Conservation (phyloP, 2,888 invertebrate genomes). For the Protodeltote pygarga region DNA sequence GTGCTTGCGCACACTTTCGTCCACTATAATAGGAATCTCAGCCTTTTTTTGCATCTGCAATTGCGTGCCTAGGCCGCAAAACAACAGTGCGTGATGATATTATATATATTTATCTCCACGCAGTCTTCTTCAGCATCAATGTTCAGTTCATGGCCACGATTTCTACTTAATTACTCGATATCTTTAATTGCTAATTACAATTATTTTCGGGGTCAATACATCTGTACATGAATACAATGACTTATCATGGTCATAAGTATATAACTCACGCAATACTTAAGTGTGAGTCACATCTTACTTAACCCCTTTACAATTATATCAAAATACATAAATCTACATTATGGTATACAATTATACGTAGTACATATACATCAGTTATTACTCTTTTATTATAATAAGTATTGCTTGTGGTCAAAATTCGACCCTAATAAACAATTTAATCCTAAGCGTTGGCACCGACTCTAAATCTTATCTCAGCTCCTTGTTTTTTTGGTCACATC, state of each 20-base stretch:
- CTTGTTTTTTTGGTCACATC: no score
- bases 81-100: background rate
- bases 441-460: no score
- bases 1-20: no score
- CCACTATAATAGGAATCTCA: no score
- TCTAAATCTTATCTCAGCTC: no score
- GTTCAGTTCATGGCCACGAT: conserved; percentile 27
- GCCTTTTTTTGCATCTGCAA: background rate
- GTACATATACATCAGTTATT: conserved; percentile 1
- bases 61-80: background rate
- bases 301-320: no score
- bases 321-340: no score
- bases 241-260: conserved; percentile 13
- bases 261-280: conserved; percentile 20
- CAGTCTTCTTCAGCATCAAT: conserved; percentile 5
- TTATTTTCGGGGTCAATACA: conserved; percentile 22
- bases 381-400: no score
- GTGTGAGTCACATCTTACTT: conserved; percentile 6
- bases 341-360: no score
- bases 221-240: conserved; percentile 10
- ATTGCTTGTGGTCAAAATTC: no score
- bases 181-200: conserved; percentile 13
- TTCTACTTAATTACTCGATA: conserved; percentile 17
- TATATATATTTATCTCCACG: conserved; percentile 9
- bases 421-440: no score